phyloP scores from a whole-genome alignment of 2,888 invertebrate genomes.

The Acholoe squamosa region DNA sequence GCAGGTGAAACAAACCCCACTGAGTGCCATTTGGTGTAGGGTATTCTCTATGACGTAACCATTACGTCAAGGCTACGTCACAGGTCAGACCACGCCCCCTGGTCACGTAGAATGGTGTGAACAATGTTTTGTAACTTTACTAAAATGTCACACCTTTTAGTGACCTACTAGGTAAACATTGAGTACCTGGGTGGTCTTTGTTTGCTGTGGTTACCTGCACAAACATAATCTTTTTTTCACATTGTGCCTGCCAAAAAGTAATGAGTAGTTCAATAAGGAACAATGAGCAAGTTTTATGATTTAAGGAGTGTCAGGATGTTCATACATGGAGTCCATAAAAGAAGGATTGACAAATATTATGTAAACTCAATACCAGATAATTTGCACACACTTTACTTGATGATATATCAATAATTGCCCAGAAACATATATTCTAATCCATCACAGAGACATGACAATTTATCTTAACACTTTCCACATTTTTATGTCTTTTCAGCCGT shows the following conservation, averaged over 20 bases:
- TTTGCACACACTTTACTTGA: background rate
- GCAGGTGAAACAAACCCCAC: too few relatives aligned
- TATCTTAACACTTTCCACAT: too few relatives aligned
- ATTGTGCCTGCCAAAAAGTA: background rate
- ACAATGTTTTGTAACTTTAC: background rate
- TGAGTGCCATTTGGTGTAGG: background rate
- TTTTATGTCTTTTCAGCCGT: slow-evolving; percentile 82
- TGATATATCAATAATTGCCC: background rate
- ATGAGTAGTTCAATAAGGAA: background rate
- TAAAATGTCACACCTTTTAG: slow-evolving; percentile 17
- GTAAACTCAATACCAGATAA: too few relatives aligned
- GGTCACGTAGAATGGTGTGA: background rate
- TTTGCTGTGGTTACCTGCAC: background rate
- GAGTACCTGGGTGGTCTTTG: background rate
- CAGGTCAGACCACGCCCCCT: slow-evolving; percentile 17
- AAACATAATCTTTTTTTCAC: background rate
- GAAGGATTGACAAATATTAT: too few relatives aligned
- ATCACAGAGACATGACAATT: too few relatives aligned
- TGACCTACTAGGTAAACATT: background rate
- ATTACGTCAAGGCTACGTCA: background rate
- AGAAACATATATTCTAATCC: background rate
- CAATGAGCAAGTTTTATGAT: too few relatives aligned
- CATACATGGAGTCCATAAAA: too few relatives aligned
- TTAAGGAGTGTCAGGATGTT: too few relatives aligned
- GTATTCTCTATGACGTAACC: background rate